These are phyloP conservation scores for Zhengitettix transpicula DNA, from an alignment of 2,888 invertebrate genomes.

Conservation along the genomic window DNA sequence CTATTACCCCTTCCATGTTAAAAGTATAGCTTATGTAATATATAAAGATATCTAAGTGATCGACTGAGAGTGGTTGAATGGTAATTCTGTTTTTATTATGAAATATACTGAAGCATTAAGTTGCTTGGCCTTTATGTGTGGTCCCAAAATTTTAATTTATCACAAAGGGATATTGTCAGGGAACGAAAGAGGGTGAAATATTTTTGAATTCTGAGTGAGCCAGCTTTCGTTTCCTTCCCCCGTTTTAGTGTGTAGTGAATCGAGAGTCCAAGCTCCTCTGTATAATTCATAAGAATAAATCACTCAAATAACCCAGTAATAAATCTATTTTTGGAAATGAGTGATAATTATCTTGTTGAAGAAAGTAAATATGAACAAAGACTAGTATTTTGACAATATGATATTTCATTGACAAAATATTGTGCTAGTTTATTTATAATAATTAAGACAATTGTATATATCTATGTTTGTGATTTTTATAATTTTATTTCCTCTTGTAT, in stretches of 20 bases:
- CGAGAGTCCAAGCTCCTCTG: neutral
- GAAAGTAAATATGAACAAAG: slow-evolving; percentile 4
- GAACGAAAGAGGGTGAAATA: slow-evolving; percentile 3
- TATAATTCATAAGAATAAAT: slow-evolving; percentile 1
- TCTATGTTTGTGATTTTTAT: slow-evolving; percentile 2
- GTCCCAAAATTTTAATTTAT: no score
- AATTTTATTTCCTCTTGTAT: slow-evolving; percentile 2
- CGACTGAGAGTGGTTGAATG: no score
- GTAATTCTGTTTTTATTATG: no score
- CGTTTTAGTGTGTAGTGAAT: neutral
- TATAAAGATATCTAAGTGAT: no score
- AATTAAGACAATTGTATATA: neutral
- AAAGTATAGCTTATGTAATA: no score
- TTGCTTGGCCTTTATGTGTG: no score
- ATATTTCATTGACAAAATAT: slow-evolving; percentile 3
- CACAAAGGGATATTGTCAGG: neutral
- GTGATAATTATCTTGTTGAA: slow-evolving; percentile 3
- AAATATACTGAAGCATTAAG: no score
- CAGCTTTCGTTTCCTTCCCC: slow-evolving; percentile 1
- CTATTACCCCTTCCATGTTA: no score
- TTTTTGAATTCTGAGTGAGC: slow-evolving; percentile 3
- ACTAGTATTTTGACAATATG: slow-evolving; percentile 11
- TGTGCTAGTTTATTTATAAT: neutral
- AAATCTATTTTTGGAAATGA: slow-evolving; percentile 7
- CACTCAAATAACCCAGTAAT: slow-evolving; percentile 1